Evolutionary conservation across 2,113 vertebrate genomes (phyloP), one percentile per base, ranked within the genome.

Genomic region (Mandrillus leucophaeus): DNA sequence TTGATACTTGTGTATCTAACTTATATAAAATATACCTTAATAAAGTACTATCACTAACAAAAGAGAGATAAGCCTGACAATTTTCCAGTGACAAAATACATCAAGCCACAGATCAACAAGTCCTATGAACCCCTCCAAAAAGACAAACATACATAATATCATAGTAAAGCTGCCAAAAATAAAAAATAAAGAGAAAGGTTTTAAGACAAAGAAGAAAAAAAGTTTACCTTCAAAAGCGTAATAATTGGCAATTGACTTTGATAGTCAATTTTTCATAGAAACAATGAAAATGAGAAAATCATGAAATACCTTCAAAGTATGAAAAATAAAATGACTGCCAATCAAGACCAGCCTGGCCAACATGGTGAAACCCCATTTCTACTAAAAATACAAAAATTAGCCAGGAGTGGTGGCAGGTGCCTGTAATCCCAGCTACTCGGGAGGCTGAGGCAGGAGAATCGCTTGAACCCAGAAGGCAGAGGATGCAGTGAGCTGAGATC

Each of bases 301-400:
- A 76, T 52, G 35, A 55, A 82, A n/a, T 70, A 57, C 6, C 61
- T 64, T 57, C 68, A 72, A 82, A 82, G 8, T 38, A 48, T 79
- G 25, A 40, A 85, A 90, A 93, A 64, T 52, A 87, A 96, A 96
- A 90, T 95, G 32, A 94, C n/a, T 61, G 25, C 32, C n/a, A 93
- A 64, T 61, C 38, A 75, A 88, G 55, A 12, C 61, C 14, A 64
- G 12, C 61, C 61, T 64, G 61, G 61, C 25, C 12, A 64, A 64
- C 27, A 64, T 30, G 61, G 27, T 32, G 11, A 64, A 64, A 64
- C 11, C 61, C 12, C 0, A 2, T 64, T 12, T 30, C 61, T 64
- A 64, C 61, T 30, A 30, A 64, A 64, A 64, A 64, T 64, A 64
- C 27, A 64, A 64, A 64, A 64, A 64, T 64, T 64, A 30, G 27